Base-by-base conservation (phyloP, 2,113 vertebrate species). In the Dipodomys merriami region DNA sequence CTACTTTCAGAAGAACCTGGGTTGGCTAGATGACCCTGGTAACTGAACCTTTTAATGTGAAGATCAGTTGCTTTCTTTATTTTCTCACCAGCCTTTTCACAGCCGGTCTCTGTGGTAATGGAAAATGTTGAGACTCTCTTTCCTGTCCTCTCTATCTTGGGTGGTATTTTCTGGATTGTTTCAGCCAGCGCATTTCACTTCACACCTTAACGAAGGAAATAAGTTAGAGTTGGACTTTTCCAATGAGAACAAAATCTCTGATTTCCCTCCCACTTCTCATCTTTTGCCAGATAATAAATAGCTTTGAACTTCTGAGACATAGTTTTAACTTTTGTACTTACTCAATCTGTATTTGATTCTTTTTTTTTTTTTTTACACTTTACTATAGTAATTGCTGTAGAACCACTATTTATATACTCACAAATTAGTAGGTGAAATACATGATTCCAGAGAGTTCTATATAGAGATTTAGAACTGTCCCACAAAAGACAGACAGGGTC, bases 331-430 rank as follows among this genome's bases (percentile, higher is more conserved):
- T 88, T 80, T 19, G 5, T 39, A 68, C 29, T 67, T 65, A 76
- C 1, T 13, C 57, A n/a, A 64, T 44, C 35, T 49, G 16, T 73
- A 60, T 94, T 95, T 73, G 4, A 12, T 88, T 93, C 88, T 91
- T 97, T 93, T 57, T 57, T 88, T 93, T 88, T 91, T 97, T 93
- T 57, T 57, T 4, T 18, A 57, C 4, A 78, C 92, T 91, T 87
- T 90, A 85, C 76, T 94, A 0, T 71, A 86, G 10, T 68, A 94
- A 87, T 94, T 92, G 90, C 62, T n/a, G 60, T 72, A 33, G 60
- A 95, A 92, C 82, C 0, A 0, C 71, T 96, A 33, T 84, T 92
- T 90, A n/a, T 78, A 19, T 83, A 46, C 72, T 88, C 96, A 96
- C 25, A 81, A 88, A 12, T 88, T 30, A 94, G 83, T 74, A 69